A percentile compares a stretch with the other conserved stretches of the same genome.
phyloP scores from a whole-genome alignment of 2,113 vertebrate species.

The Sitta europaea region DNA sequence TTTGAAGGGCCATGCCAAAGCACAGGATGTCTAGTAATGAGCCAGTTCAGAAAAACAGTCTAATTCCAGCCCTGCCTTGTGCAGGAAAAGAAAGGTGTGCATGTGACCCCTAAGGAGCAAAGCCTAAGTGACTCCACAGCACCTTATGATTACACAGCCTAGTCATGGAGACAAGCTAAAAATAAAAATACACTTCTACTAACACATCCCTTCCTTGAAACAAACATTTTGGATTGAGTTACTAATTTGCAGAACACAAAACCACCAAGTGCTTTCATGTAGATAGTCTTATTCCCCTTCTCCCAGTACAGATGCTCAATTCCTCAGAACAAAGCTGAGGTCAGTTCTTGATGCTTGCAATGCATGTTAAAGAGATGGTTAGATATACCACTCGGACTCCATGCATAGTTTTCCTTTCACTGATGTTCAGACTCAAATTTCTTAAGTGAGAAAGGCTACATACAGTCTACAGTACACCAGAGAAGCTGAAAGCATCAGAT shows the following conservation, averaged over 20 bases:
- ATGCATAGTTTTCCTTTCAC: neutral
- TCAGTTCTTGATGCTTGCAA: neutral
- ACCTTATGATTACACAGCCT: neutral
- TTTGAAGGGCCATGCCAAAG: neutral
- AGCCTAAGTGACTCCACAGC: neutral
- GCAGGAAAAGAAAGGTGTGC: neutral
- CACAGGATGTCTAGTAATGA: neutral
- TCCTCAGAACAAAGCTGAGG: neutral
- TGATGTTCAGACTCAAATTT: neutral
- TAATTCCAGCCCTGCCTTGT: neutral
- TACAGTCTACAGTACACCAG: neutral
- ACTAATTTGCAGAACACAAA: neutral
- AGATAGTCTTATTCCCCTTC: neutral
- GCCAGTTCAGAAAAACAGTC: neutral
- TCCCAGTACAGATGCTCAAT: neutral
- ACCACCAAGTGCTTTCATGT: neutral
- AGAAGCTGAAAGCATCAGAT: neutral
- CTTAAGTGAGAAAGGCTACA: neutral
- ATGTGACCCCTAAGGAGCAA: neutral
- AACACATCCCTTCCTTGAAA: neutral
- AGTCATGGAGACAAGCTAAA: neutral
- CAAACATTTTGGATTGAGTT: neutral
- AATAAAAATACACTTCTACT: neutral
- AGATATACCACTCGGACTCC: neutral
- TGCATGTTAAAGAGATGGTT: neutral